phyloP scores from a whole-genome alignment of 1,140 invertebrate genomes.

The Trichogramma pretiosum region DNA sequence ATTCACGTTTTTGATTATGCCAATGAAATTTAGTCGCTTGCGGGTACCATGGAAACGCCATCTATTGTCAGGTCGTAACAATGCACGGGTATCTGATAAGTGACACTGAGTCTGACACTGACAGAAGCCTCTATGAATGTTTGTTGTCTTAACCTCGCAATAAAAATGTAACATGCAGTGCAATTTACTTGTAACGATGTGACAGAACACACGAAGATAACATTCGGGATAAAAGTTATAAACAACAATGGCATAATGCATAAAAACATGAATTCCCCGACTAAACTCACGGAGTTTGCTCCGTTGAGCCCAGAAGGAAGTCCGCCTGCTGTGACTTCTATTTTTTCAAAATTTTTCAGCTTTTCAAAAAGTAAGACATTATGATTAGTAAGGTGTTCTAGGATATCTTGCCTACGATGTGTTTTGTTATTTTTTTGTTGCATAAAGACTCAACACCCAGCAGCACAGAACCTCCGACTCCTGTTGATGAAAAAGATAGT shows the following conservation, averaged over 20 bases:
- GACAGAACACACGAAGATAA: too few species aligned
- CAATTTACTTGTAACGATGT: not conserved
- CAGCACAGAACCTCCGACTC: slow-evolving; percentile 18
- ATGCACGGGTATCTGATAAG: not conserved
- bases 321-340: slow-evolving; percentile 48
- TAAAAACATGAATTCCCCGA: slow-evolving; percentile 59
- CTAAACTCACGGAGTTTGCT: slow-evolving; percentile 68
- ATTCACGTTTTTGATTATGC: too few species aligned
- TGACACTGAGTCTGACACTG: not conserved
- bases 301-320: slow-evolving; percentile 58
- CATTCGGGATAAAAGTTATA: too few species aligned
- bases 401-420: too few species aligned
- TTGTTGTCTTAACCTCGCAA: not conserved
- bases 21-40: too few species aligned
- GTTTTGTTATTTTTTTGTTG: too few species aligned
- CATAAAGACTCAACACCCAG: slow-evolving; percentile 2
- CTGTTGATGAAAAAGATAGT: slow-evolving; percentile 34
- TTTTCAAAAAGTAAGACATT: slow-evolving; percentile 34
- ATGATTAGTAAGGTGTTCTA: not conserved
- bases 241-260: too few species aligned
- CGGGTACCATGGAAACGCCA: too few species aligned
- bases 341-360: slow-evolving; percentile 54
- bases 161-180: not conserved
- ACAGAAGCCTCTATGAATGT: not conserved
- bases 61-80: not conserved